These are phyloP conservation scores for Orientallactaga sibirica DNA, from an alignment of 2,797 vertebrate genomes.

Conservation along the genomic window DNA sequence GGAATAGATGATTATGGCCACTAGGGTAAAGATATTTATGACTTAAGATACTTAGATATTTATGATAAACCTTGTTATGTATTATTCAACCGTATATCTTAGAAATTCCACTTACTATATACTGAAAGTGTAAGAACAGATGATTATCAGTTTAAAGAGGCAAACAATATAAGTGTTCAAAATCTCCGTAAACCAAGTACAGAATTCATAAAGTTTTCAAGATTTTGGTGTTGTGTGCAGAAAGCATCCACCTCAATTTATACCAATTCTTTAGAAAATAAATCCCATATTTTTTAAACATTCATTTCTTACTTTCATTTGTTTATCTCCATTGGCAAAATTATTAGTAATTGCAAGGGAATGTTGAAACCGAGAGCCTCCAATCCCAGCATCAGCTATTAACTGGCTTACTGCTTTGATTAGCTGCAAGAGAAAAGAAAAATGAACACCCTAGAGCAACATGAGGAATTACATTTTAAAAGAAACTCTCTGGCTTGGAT, in stretches of 20 bases:
- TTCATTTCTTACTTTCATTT: conserved; percentile 93
- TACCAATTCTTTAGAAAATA: conserved; percentile 35
- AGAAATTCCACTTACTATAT: not conserved
- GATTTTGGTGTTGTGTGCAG: not conserved
- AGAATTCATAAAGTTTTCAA: not conserved
- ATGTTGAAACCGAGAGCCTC: conserved; percentile 97
- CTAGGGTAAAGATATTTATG: not conserved
- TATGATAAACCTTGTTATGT: not conserved
- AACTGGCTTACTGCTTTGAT: conserved; percentile 99
- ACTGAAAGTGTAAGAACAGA: not conserved
- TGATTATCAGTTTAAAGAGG: not conserved
- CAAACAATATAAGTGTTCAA: not conserved
- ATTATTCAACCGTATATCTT: not conserved
- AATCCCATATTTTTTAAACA: conserved; percentile 24
- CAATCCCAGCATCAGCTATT: conserved; percentile 98
- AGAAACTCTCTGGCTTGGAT: not conserved
- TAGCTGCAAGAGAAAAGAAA: conserved; percentile 89
- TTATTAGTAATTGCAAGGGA: conserved; percentile 99
- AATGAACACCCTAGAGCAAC: conserved; percentile 14
- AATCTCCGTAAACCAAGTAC: not conserved
- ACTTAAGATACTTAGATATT: not conserved
- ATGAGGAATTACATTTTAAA: conserved; percentile 17
- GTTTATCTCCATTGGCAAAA: conserved; percentile 98
- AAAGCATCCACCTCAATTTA: not conserved
- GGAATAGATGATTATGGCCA: not conserved